Evolutionary conservation across 2,888 invertebrate genomes (phyloP).

Genomic region (Leuctra nigra): DNA sequence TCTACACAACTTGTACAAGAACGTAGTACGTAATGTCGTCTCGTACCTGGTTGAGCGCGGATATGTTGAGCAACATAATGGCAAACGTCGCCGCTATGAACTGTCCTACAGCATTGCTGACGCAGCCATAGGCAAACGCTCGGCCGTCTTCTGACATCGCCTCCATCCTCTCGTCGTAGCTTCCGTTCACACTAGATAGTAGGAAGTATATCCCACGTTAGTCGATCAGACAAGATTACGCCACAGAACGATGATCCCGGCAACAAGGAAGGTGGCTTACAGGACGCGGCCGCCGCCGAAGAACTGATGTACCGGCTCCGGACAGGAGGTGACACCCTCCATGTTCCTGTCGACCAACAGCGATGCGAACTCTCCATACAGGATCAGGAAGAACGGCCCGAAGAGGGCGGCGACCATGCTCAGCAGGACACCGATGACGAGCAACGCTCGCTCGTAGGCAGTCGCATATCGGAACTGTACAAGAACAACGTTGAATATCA

Average conservation of each 20-base stretch:
- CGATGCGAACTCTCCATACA: conserved; percentile 29
- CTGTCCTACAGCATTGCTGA: conserved; percentile 14
- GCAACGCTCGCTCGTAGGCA: conserved; percentile 9
- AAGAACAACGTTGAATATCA: too few species aligned
- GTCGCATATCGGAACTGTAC: conserved; percentile 27
- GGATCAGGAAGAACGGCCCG: conserved; percentile 32
- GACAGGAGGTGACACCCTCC: conserved; percentile 18
- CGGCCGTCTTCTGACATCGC: conserved; percentile 21
- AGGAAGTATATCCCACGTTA: conserved; percentile 17
- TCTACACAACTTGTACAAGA: too few species aligned
- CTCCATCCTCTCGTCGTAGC: conserved; percentile 17
- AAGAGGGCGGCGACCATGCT: conserved; percentile 43
- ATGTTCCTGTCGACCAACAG: conserved; percentile 24
- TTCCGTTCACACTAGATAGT: conserved; percentile 25
- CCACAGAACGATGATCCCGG: too few species aligned
- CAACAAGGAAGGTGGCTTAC: conserved; percentile 18
- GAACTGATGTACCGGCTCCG: conserved; percentile 7
- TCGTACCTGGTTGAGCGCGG: conserved; percentile 39
- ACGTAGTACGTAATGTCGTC: too few species aligned
- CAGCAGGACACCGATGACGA: conserved; percentile 27
- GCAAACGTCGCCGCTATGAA: conserved; percentile 12
- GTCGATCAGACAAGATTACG: too few species aligned
- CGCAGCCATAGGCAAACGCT: conserved; percentile 22
- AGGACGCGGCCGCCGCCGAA: conserved; percentile 26
- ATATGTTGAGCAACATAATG: conserved; percentile 20